Evolutionary conservation across 1,140 invertebrate genomes (phyloP), one percentile per base, ranked within the genome.

Genomic region (Drosophila watanabei): DNA sequence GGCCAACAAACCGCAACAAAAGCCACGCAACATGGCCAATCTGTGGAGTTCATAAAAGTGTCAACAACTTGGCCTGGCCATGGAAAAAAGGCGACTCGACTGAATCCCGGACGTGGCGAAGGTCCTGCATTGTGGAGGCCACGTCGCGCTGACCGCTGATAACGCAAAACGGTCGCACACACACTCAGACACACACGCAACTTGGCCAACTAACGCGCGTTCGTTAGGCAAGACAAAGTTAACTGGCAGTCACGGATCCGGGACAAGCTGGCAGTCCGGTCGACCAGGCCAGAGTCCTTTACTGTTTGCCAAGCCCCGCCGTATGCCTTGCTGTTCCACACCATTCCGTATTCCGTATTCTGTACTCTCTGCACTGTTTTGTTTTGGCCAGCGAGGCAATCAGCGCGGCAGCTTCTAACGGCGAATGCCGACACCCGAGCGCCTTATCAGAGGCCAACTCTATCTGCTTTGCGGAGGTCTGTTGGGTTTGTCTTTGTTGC

Each of bases 21-120:
- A 90, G 86, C 87, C 86, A 80, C 87, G 80, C 82, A 90, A 90
- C 86, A 90, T 80, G 86, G 86, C 79, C 86, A 89, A 89, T 89
- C 86, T 89, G 82, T 76, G 86, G 82, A 90, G 86, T 89, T 89
- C 86, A 89, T 89, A 89, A 90, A 89, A 89, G 87, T 89, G 86
- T 89, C 86, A 89, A 89, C 86, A 91, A 86, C 86, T 86, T 90
- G 86, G 75, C 60, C 62, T 51, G 75, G 65, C 72, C 58, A 79
- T 69, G 35, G 30, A 59, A 62, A 64, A 64, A 79, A 72, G n/a
- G n/a, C 37, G 14, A 71, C 64, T 49, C 60, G 30, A 73, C 54
- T 73, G 70, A 73, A 32, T 73, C 64, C 66, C 59, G 71, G 45
- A 63, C 52, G 62, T 59, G 61, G 60, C 35, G 69, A 39, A 66